Conservation (phyloP, 2,888 invertebrate species). For the Eumacrocentrus americanus region DNA sequence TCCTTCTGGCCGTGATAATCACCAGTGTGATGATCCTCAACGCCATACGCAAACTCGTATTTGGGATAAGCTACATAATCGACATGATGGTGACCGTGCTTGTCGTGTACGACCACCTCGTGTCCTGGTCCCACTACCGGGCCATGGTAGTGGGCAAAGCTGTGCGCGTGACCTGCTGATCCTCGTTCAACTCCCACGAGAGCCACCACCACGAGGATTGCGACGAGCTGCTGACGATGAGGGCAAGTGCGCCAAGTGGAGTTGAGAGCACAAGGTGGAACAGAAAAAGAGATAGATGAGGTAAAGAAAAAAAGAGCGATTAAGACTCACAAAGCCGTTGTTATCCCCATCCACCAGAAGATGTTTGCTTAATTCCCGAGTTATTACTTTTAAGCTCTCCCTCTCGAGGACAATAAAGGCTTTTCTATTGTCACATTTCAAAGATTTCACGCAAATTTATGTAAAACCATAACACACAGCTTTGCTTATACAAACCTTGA, state of each 20-base stretch:
- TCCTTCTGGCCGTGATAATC: conserved; percentile 62
- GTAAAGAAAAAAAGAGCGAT: no score
- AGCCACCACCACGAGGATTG: conserved; percentile 44
- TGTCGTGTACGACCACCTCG: conserved; percentile 52
- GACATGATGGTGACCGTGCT: conserved; percentile 56
- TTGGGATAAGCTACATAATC: conserved; percentile 58
- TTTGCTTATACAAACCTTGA: conserved; percentile 46
- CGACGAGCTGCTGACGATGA: conserved; percentile 40
- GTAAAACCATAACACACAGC: no score
- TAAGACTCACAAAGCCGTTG: no score
- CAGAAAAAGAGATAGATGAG: no score
- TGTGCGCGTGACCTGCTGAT: conserved; percentile 56
- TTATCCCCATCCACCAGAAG: no score
- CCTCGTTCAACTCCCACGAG: conserved; percentile 44
- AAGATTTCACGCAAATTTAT: no score
- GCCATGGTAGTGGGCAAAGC: conserved; percentile 56
- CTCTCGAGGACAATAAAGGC: no score
- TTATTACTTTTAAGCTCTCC: no score
- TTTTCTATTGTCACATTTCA: no score
- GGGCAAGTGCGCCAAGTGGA: background rate
- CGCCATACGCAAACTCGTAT: conserved; percentile 56
- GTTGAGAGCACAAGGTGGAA: background rate
- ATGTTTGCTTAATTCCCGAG: no score
- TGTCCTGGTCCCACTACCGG: conserved; percentile 53
- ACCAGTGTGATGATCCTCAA: conserved; percentile 58